Evolutionary conservation across 2,797 vertebrate species (phyloP).

Genomic region (Philypnodon macrostomus): DNA sequence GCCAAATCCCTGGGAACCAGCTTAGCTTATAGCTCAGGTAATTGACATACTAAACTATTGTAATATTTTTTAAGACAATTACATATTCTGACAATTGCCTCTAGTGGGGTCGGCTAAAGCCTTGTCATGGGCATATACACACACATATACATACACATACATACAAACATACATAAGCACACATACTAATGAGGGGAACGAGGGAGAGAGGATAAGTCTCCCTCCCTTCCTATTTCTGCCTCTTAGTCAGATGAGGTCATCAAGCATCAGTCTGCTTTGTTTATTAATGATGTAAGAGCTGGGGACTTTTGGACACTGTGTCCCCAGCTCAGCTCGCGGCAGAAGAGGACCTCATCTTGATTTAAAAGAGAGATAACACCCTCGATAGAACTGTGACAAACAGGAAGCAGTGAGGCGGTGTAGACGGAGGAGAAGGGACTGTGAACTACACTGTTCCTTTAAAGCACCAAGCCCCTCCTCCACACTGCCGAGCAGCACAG

Average conservation of each 20-base stretch:
- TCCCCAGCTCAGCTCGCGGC: conserved; percentile 37
- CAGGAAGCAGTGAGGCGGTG: conserved; percentile 50
- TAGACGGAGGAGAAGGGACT: conserved; percentile 36
- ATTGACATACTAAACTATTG: conserved; percentile 33
- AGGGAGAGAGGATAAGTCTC: conserved; percentile 35
- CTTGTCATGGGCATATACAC: no score
- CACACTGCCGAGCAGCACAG: conserved; percentile 59
- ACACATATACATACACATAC: conserved; percentile 16
- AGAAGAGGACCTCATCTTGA: conserved; percentile 56
- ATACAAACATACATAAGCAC: conserved; percentile 9
- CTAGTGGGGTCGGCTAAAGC: conserved; percentile 38
- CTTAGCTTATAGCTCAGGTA: conserved; percentile 27
- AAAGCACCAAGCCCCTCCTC: conserved; percentile 74
- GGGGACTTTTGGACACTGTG: conserved; percentile 47
- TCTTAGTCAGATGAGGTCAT: conserved; percentile 68
- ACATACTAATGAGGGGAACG: conserved; percentile 43
- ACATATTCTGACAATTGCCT: conserved; percentile 41
- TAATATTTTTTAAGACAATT: conserved; percentile 36
- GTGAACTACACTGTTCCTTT: conserved; percentile 68
- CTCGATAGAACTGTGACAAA: conserved; percentile 61
- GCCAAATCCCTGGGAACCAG: conserved; percentile 38
- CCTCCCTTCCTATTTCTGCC: conserved; percentile 50
- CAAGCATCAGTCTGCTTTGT: conserved; percentile 65
- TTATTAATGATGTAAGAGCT: conserved; percentile 63
- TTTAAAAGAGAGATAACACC: conserved; percentile 53